Conservation (phyloP, 2,888 invertebrate genomes). For the Synergus laeviventris region DNA sequence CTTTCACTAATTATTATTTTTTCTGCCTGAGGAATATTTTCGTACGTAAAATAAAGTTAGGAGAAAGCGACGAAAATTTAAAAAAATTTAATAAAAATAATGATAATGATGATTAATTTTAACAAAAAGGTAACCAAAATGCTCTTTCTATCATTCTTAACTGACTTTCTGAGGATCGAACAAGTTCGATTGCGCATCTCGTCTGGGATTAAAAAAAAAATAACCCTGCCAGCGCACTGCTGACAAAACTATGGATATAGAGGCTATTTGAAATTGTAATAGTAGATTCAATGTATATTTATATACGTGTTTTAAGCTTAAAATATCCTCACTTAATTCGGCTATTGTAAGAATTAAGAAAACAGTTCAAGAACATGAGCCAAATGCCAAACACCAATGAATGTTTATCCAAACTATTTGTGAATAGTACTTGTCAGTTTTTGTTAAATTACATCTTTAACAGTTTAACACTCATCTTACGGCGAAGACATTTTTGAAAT, state of each 20-base stretch:
- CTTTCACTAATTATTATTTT: not conserved
- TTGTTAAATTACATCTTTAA: not conserved
- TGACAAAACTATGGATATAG: slow-evolving; percentile 26
- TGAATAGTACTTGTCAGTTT: slow-evolving; percentile 29
- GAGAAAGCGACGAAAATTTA: slow-evolving; percentile 1
- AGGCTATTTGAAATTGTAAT: slow-evolving; percentile 25
- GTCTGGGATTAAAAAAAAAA: not conserved
- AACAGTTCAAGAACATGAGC: slow-evolving; percentile 24
- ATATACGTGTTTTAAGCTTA: slow-evolving; percentile 38
- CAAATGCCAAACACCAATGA: slow-evolving; percentile 35
- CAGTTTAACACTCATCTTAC: slow-evolving; percentile 15
- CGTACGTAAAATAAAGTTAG: slow-evolving; percentile 34
- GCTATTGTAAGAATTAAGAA: slow-evolving; percentile 21
- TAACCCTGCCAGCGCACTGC: slow-evolving; percentile 18
- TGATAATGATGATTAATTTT: slow-evolving; percentile 26
- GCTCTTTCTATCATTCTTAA: slow-evolving; percentile 21
- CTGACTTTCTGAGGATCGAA: slow-evolving; percentile 44
- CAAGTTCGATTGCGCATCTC: slow-evolving; percentile 53
- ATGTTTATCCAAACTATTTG: slow-evolving; percentile 31
- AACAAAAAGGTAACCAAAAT: slow-evolving; percentile 12
- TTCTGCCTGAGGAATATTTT: slow-evolving; percentile 36
- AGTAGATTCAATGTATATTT: slow-evolving; percentile 32
- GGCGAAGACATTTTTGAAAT: not conserved
- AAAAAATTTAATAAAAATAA: not conserved
- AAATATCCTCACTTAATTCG: slow-evolving; percentile 19